These are phyloP conservation scores for Notamacropus eugenii DNA, from an alignment of 2,797 vertebrate species.

Conservation along the genomic window DNA sequence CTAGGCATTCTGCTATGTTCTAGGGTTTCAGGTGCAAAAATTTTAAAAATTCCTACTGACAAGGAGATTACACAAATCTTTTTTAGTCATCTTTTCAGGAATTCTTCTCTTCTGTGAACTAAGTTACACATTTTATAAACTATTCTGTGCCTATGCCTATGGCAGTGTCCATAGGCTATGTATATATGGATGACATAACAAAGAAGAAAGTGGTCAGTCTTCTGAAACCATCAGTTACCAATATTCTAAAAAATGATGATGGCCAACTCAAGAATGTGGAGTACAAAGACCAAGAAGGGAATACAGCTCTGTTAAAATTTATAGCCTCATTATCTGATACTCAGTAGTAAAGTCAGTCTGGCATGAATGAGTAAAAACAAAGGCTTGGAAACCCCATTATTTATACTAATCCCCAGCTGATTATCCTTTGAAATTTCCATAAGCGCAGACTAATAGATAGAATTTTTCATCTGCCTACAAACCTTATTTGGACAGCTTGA, in stretches of 20 bases:
- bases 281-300: neutral
- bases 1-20: neutral
- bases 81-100: neutral
- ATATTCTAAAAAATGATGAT: neutral
- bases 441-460: constrained; percentile 1
- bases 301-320: constrained; percentile 62
- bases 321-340: constrained; percentile 62
- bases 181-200: neutral
- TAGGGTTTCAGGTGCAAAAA: neutral
- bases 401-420: constrained; percentile 19
- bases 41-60: neutral
- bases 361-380: constrained; percentile 68
- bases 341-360: constrained; percentile 30
- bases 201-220: neutral
- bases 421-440: neutral
- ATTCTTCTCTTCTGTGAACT: constrained; percentile 15
- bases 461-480: neutral
- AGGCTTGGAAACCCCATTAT: constrained; percentile 45
- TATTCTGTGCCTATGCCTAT: neutral
- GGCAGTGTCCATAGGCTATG: neutral
- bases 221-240: neutral
- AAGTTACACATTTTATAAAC: neutral
- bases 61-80: neutral
- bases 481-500: neutral
- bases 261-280: neutral